These are phyloP conservation scores for Pammene aurita DNA, from an alignment of 2,888 invertebrate species.

Conservation along the genomic window DNA sequence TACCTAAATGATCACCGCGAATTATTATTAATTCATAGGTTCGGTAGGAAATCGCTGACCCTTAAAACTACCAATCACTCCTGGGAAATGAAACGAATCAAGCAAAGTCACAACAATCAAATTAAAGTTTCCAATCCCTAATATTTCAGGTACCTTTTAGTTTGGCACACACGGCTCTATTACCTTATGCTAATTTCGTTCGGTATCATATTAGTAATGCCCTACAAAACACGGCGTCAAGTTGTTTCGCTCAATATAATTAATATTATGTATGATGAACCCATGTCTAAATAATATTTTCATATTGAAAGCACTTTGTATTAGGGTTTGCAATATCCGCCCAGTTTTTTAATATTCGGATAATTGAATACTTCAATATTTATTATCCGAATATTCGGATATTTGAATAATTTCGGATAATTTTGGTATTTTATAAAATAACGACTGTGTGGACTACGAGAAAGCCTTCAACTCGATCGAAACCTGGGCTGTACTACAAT, in stretches of 20 bases:
- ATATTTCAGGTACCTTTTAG: slow-evolving; percentile 35
- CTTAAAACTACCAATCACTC: slow-evolving; percentile 9
- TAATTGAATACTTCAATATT: too few species aligned
- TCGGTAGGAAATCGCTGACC: slow-evolving; percentile 15
- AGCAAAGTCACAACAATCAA: slow-evolving; percentile 25
- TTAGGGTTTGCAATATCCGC: too few species aligned
- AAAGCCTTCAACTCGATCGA: too few species aligned
- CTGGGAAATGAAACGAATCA: slow-evolving; percentile 19
- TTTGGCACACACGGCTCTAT: slow-evolving; percentile 30
- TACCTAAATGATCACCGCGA: not conserved
- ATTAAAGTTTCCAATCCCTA: slow-evolving; percentile 33
- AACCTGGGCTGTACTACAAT: too few species aligned
- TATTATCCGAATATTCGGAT: too few species aligned
- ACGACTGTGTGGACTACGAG: too few species aligned
- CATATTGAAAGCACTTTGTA: not conserved
- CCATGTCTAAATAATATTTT: not conserved
- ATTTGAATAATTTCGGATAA: too few species aligned
- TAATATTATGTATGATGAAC: not conserved
- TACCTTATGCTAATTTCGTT: slow-evolving; percentile 39
- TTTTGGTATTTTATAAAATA: too few species aligned
- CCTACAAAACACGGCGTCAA: slow-evolving; percentile 24
- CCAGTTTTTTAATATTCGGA: too few species aligned
- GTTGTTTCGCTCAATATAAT: slow-evolving; percentile 21
- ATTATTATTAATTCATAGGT: not conserved
- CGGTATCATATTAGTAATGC: slow-evolving; percentile 30